Evolutionary conservation across 2,888 invertebrate genomes (phyloP).

Genomic region (Phortica magna): DNA sequence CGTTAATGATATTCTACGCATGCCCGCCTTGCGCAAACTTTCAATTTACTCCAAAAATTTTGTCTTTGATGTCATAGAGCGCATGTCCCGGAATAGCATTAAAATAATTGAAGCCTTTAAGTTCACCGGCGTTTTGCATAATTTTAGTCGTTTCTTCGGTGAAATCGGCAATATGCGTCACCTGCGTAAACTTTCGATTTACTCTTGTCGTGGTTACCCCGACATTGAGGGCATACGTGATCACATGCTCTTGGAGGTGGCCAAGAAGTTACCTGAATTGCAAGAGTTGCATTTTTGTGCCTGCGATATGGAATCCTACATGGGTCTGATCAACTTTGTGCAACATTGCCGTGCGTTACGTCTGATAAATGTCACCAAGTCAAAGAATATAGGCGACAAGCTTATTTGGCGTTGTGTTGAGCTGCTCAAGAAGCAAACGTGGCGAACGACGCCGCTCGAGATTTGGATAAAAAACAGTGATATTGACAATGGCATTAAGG

Average conservation of each 20-base stretch:
- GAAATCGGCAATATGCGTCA: conserved; percentile 59
- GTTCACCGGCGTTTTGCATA: conserved; percentile 63
- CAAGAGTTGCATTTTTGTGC: conserved; percentile 63
- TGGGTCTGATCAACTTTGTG: conserved; percentile 61
- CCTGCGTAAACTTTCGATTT: conserved; percentile 52
- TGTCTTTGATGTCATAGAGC: conserved; percentile 67
- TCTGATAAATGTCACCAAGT: conserved; percentile 60
- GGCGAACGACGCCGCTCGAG: conserved; percentile 61
- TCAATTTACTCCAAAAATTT: conserved; percentile 70
- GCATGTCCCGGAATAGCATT: conserved; percentile 57
- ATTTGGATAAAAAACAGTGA: conserved; percentile 65
- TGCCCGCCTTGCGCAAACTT: conserved; percentile 61
- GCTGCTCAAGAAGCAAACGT: conserved; percentile 58
- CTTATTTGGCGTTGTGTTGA: conserved; percentile 57
- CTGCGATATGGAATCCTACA: conserved; percentile 64
- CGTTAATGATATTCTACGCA: conserved; percentile 57
- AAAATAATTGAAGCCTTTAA: conserved; percentile 64
- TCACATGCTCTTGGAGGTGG: conserved; percentile 56
- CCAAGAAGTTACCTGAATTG: conserved; percentile 55
- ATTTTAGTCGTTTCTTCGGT: conserved; percentile 61
- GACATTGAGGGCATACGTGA: conserved; percentile 57
- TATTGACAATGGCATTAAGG: conserved; percentile 48
- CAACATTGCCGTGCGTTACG: conserved; percentile 58
- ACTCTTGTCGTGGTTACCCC: conserved; percentile 51
- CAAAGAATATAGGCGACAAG: conserved; percentile 54